Percentiles rank a stretch among this genome's conserved stretches.
Conservation (phyloP, 2,888 invertebrate genomes). For the Abrostola triplasia region DNA sequence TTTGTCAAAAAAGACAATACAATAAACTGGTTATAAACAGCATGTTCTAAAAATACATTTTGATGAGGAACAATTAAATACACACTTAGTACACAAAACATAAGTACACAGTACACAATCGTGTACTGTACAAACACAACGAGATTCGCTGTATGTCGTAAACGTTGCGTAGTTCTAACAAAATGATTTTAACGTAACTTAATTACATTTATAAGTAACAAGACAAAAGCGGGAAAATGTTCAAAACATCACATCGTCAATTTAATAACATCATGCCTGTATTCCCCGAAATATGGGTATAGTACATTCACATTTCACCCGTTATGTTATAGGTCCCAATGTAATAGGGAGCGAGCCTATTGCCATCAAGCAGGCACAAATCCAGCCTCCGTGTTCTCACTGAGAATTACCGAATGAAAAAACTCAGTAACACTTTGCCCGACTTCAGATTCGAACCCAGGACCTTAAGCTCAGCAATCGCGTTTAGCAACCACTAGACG, state of each 20-base stretch:
- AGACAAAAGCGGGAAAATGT: slow-evolving; percentile 5
- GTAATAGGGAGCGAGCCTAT: no score
- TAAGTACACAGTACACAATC: slow-evolving; percentile 49
- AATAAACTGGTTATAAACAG: not conserved
- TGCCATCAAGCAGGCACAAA: no score
- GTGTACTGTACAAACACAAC: slow-evolving; percentile 68
- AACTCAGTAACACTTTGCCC: no score
- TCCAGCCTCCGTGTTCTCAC: no score
- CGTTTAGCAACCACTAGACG: not conserved
- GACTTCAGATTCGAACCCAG: no score
- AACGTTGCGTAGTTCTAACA: slow-evolving; percentile 76
- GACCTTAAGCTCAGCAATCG: no score
- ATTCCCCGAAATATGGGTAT: no score
- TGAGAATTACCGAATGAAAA: no score
- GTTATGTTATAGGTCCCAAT: no score
- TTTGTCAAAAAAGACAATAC: not conserved
- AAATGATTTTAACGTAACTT: slow-evolving; percentile 64
- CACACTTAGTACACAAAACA: slow-evolving; percentile 22
- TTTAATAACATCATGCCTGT: not conserved
- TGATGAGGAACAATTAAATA: slow-evolving; percentile 24
- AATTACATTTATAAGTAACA: slow-evolving; percentile 50
- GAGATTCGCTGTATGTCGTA: slow-evolving; percentile 74
- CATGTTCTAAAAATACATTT: slow-evolving; percentile 18
- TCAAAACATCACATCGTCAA: not conserved
- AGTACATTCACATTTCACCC: no score